Percentiles rank a stretch among this genome's conserved stretches.
Conservation (phyloP, 2,888 invertebrate species). For the Macrophya annulata region DNA sequence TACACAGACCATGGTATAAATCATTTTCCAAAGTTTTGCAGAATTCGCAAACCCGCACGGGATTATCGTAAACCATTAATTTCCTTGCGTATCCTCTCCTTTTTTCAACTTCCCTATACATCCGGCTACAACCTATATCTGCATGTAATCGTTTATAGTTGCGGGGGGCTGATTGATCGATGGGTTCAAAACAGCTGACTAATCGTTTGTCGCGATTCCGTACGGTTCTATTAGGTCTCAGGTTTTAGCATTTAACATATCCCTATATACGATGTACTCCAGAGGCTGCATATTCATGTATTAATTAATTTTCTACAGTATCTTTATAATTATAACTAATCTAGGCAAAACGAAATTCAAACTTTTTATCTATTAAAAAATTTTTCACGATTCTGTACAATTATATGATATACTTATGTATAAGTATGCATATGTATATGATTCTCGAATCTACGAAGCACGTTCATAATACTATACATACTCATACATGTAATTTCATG, state of each 20-base stretch:
- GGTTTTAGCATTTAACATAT: background rate
- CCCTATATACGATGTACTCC: background rate
- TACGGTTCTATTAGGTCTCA: background rate
- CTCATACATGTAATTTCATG: background rate
- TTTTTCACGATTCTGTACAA: too few relatives aligned
- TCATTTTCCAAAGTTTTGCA: background rate
- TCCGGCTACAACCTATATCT: background rate
- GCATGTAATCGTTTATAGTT: constrained; percentile 3
- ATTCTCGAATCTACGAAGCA: background rate
- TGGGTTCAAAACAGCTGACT: constrained; percentile 39
- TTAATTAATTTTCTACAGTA: background rate
- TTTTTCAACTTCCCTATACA: background rate
- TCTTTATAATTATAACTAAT: background rate
- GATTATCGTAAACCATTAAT: constrained; percentile 15
- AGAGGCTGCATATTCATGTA: background rate
- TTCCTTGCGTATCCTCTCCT: background rate
- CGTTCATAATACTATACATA: background rate
- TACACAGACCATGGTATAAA: background rate
- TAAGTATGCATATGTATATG: background rate
- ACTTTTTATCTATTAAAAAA: background rate
- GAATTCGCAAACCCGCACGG: background rate
- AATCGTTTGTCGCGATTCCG: background rate
- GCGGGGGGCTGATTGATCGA: constrained; percentile 38
- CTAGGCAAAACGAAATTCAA: background rate
- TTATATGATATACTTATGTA: too few relatives aligned